Evolutionary conservation across 1,140 invertebrate genomes (phyloP).

Genomic region (Pollicipes pollicipes): DNA sequence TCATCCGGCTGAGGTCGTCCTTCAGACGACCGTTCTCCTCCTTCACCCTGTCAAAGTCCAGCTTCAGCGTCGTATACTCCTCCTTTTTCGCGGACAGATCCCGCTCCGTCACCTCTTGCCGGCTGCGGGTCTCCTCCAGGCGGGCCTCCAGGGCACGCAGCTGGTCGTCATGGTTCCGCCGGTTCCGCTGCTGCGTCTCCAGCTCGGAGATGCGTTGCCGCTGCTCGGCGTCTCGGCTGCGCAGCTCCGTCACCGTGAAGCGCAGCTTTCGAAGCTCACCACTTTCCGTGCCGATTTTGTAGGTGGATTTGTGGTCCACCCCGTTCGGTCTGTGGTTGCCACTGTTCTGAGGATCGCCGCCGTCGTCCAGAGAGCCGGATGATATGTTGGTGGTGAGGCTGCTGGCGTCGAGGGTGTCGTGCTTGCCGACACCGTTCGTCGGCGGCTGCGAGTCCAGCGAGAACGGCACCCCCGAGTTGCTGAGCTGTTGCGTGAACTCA

Average conservation of each 20-base stretch:
- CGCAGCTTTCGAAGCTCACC: conserved; percentile 15
- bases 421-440: no score
- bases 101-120: conserved; percentile 19
- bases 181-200: conserved; percentile 20
- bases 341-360: no score
- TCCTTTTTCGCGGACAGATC: conserved; percentile 21
- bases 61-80: conserved; percentile 22
- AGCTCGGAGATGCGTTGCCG: conserved; percentile 17
- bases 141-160: conserved; percentile 19
- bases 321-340: no score
- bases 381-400: not conserved
- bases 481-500: conserved; percentile 15
- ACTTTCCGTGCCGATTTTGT: conserved; percentile 14
- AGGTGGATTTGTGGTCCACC: conserved; percentile 4
- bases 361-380: not conserved
- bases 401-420: not conserved
- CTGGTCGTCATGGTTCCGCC: conserved; percentile 12
- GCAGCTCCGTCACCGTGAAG: not conserved
- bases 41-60: conserved; percentile 24
- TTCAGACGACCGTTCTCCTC: conserved; percentile 23
- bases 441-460: not conserved
- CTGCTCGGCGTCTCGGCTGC: conserved; percentile 19
- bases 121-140: conserved; percentile 17
- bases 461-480: not conserved
- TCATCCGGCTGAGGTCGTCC: conserved; percentile 21